Percentiles rank a stretch among this genome's conserved stretches.
phyloP scores from a whole-genome alignment of 30 jellyfish, hydroid and myxozoan species.

The Morbakka virulenta region DNA sequence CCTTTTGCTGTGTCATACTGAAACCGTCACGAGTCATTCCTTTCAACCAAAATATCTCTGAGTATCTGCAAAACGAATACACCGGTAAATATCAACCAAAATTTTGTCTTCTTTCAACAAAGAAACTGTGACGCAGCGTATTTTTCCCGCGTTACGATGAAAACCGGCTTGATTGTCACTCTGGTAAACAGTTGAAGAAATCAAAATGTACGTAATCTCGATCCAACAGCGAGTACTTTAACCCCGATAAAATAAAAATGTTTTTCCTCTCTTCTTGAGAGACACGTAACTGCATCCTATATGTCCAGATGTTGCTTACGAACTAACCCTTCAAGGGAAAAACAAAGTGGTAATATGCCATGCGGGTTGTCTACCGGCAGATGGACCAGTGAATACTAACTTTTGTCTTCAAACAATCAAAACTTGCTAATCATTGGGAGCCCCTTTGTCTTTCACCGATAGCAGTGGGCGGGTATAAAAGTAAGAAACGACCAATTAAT shows the following conservation, averaged over 20 bases:
- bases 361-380: slow-evolving; percentile 80
- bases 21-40: slow-evolving; percentile 44
- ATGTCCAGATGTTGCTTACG: background rate
- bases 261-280: background rate
- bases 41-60: slow-evolving; percentile 16
- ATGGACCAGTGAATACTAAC: slow-evolving; percentile 54
- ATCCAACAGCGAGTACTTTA: no score
- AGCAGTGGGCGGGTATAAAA: slow-evolving; percentile 3
- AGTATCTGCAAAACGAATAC: background rate
- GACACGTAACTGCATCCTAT: background rate
- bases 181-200: no score
- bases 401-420: slow-evolving; percentile 52
- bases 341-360: slow-evolving; percentile 44
- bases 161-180: no score
- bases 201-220: no score
- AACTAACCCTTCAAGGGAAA: slow-evolving; percentile 19
- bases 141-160: slow-evolving; percentile 10
- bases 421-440: background rate
- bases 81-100: slow-evolving; percentile 24
- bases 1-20: slow-evolving; percentile 40
- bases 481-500: no score
- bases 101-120: background rate
- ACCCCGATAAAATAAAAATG: no score
- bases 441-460: background rate
- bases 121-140: background rate